These are phyloP conservation scores for Drosophila virilis DNA, from an alignment of 1,140 invertebrate species.

Conservation along the genomic window DNA sequence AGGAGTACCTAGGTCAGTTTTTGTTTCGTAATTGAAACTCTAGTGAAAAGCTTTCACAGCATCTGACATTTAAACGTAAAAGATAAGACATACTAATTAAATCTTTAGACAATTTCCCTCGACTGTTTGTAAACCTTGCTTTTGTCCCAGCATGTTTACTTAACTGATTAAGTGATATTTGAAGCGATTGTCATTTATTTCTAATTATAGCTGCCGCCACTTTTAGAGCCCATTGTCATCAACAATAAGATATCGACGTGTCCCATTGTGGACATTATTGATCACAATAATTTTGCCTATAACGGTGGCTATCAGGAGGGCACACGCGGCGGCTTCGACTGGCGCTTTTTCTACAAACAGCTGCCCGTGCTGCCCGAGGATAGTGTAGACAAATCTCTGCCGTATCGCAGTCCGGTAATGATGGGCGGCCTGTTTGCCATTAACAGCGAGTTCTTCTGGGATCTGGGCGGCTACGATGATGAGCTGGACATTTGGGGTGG, in stretches of 20 bases:
- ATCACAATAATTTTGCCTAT: constrained; percentile 91
- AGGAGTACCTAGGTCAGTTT: too few species aligned
- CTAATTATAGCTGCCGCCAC: constrained; percentile 87
- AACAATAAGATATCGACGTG: constrained; percentile 91
- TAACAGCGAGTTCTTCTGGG: constrained; percentile 95
- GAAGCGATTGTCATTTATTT: not conserved
- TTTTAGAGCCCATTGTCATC: constrained; percentile 89
- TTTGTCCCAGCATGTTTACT: not conserved
- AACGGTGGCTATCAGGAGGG: constrained; percentile 91
- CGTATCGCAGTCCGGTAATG: constrained; percentile 96
- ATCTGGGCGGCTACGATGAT: constrained; percentile 97
- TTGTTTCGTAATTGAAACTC: too few species aligned
- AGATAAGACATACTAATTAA: too few species aligned
- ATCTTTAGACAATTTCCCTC: too few species aligned
- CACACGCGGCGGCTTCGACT: constrained; percentile 92
- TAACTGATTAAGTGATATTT: not conserved
- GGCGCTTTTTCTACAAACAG: constrained; percentile 94
- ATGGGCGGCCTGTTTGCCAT: constrained; percentile 98
- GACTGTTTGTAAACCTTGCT: too few species aligned
- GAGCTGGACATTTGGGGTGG: constrained; percentile 97
- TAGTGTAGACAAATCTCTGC: constrained; percentile 88
- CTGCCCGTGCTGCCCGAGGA: constrained; percentile 90
- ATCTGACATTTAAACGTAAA: too few species aligned
- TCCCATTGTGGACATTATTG: constrained; percentile 94
- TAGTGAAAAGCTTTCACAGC: not conserved